Evolutionary conservation across 2,797 vertebrate species (phyloP), one percentile per base, ranked within the genome.

Genomic region (Ficedula albicollis): DNA sequence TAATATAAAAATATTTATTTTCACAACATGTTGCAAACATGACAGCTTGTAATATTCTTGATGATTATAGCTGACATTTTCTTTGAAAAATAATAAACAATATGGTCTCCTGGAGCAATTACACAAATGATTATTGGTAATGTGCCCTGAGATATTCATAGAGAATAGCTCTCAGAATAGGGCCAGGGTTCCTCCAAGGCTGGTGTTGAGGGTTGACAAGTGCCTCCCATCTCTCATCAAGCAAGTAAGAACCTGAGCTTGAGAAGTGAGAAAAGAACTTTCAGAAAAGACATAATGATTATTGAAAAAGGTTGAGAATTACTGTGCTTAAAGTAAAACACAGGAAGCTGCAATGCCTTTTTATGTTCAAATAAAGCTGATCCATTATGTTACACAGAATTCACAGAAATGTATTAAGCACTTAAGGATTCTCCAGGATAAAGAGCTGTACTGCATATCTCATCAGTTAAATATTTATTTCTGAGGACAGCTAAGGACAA

Each of bases 381-480:
- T 76, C 19, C 62, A 56, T 80, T 90, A 26, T 70, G 70, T 68
- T 88, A 56, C 49, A 73, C 41, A 74, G 68, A 73, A 73, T 26
- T 56, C 54, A 44, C 11, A 75, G 51, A 68, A 78, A 77, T 36
- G 13, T 82, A 72, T 87, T 68, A 81, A 94, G 34, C 23, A 44
- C 52, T 79, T 75, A 15, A 56, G 43, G 30, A 52, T 75, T 94
- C 39, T 9, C 10, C 20, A n/a, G 18, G 25, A 90, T 52, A 46
- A 96, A 82, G 55, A 79, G 12, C 34, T 51, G 44, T 64, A 39
- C 8, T 66, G 52, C 17, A 32, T 59, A 63, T 59, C 25, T 89
- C 39, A 67, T 83, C 67, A 82, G 58, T 87, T 95, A 87, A 77
- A 70, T 94, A 63, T 84, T 88, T 92, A 63, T 89, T 79, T 92